phyloP scores from a whole-genome alignment of 2,888 invertebrate genomes.

The Leucophenga maculata region DNA sequence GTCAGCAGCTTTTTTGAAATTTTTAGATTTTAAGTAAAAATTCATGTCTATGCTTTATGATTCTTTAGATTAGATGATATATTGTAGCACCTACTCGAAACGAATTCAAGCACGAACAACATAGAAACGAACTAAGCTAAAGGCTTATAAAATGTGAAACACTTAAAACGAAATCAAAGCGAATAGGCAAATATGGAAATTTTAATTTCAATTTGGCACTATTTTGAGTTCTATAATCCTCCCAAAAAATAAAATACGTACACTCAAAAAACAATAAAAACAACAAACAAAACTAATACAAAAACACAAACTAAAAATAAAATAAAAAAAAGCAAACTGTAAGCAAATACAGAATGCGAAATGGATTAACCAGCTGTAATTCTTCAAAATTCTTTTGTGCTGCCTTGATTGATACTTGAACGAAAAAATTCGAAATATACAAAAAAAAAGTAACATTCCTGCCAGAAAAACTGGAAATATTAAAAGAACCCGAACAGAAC shows the following conservation, averaged over 20 bases:
- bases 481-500: neutral
- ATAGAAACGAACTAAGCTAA: no score
- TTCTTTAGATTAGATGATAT: no score
- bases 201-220: neutral
- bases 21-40: no score
- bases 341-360: slow-evolving; percentile 43
- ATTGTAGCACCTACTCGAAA: no score
- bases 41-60: no score
- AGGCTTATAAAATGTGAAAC: no score
- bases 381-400: slow-evolving; percentile 67
- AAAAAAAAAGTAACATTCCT: slow-evolving; percentile 20
- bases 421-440: slow-evolving; percentile 2
- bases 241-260: neutral
- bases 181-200: neutral
- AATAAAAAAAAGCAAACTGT: slow-evolving; percentile 34
- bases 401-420: slow-evolving; percentile 51
- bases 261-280: slow-evolving; percentile 32
- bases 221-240: no score
- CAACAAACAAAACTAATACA: slow-evolving; percentile 19
- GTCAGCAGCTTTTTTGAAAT: no score
- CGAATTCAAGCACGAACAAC: no score
- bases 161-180: neutral
- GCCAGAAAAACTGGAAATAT: neutral
- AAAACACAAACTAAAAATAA: no score
- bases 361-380: slow-evolving; percentile 69